phyloP scores from a whole-genome alignment of 2,797 vertebrate species.

The Rallus crepitans region DNA sequence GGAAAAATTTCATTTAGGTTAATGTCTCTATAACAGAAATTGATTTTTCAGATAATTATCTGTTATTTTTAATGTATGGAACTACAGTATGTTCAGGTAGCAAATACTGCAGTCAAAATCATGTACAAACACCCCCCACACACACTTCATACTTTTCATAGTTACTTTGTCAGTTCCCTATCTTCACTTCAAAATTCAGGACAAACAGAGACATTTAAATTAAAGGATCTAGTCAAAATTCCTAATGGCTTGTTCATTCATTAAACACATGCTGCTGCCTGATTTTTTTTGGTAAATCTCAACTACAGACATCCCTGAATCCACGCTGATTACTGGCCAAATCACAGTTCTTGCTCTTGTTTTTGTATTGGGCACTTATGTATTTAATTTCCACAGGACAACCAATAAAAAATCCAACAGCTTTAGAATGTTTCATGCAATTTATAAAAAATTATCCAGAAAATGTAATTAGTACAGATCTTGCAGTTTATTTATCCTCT shows the following conservation, averaged over 20 bases:
- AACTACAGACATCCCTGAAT: not conserved
- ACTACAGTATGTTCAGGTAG: not conserved
- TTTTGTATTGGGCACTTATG: not conserved
- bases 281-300: not conserved
- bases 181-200: not conserved
- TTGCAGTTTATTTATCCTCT: not conserved
- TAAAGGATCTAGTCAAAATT: not conserved
- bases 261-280: not conserved
- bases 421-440: not conserved
- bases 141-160: not conserved
- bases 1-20: not conserved
- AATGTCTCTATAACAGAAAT: not conserved
- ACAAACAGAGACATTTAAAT: not conserved
- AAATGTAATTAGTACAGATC: not conserved
- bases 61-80: not conserved
- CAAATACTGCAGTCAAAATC: not conserved
- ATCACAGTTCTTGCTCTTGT: not conserved
- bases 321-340: not conserved
- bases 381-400: not conserved
- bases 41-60: not conserved
- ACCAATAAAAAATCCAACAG: not conserved
- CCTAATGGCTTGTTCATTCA: not conserved
- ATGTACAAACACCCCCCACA: rapidly evolving
- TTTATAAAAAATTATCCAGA: not conserved
- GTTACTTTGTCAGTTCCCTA: not conserved